Conservation (phyloP, 1,140 invertebrate genomes). For the Drosophila obscura region DNA sequence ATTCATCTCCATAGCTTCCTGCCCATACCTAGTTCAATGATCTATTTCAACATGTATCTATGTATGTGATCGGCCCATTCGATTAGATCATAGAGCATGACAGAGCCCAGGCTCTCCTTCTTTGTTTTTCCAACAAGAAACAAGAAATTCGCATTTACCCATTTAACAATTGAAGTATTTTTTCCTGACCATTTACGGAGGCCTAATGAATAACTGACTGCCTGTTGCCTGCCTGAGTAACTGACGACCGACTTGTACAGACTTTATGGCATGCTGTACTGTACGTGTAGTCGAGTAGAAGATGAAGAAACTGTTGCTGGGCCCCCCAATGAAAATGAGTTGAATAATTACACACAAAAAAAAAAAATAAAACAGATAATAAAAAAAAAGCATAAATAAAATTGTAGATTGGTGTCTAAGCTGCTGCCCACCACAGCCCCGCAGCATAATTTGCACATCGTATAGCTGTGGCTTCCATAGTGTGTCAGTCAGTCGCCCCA, state of each 20-base stretch:
- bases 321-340: slow-evolving; percentile 16
- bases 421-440: slow-evolving; percentile 31
- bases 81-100: slow-evolving; percentile 37
- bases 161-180: slow-evolving; percentile 60
- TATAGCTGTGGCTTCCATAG: slow-evolving; percentile 55
- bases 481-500: slow-evolving; percentile 25
- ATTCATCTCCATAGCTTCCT: not conserved
- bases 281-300: not conserved
- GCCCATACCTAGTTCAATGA: slow-evolving; percentile 3
- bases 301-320: slow-evolving; percentile 30
- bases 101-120: slow-evolving; percentile 27
- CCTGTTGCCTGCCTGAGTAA: slow-evolving; percentile 6
- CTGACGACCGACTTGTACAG: slow-evolving; percentile 10
- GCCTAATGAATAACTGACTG: slow-evolving; percentile 63
- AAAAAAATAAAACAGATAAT: slow-evolving; percentile 5
- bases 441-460: slow-evolving; percentile 57
- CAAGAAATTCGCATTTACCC: slow-evolving; percentile 75
- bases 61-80: slow-evolving; percentile 37
- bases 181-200: slow-evolving; percentile 63
- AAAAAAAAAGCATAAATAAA: not conserved
- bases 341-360: slow-evolving; percentile 9
- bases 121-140: slow-evolving; percentile 26
- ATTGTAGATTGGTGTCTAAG: not conserved
- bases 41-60: slow-evolving; percentile 38
- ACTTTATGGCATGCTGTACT: slow-evolving; percentile 46